These are phyloP conservation scores for Myotis yumanensis DNA, from an alignment of 2,113 vertebrate species.

Conservation along the genomic window DNA sequence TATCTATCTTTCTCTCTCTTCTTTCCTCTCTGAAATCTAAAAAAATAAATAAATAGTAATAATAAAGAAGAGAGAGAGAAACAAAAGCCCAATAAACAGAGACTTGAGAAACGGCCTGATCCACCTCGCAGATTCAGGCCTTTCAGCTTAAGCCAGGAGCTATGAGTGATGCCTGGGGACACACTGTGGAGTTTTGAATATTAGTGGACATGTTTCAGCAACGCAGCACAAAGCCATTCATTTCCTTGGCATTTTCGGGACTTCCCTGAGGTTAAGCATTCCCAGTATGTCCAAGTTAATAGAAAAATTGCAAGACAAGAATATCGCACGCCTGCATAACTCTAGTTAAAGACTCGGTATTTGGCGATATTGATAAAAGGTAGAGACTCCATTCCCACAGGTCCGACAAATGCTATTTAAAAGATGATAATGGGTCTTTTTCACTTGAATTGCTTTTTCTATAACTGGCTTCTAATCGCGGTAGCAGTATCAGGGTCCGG, in stretches of 20 bases:
- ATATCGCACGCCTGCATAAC: conserved; percentile 56
- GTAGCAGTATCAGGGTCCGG: neutral
- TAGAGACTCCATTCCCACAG: conserved; percentile 36
- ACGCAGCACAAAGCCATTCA: conserved; percentile 66
- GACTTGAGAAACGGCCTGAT: neutral
- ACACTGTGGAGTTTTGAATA: conserved; percentile 43
- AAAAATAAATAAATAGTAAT: too few species aligned
- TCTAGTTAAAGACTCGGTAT: conserved; percentile 59
- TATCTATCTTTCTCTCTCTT: too few species aligned
- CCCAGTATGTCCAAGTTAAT: conserved; percentile 61
- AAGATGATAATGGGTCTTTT: conserved; percentile 45
- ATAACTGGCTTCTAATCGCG: conserved; percentile 24
- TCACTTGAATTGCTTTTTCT: conserved; percentile 49
- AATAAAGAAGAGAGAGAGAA: neutral
- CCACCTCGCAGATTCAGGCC: neutral
- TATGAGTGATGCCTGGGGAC: conserved; percentile 53
- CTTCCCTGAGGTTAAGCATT: conserved; percentile 56
- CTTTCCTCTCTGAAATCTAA: too few species aligned
- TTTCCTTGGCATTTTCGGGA: conserved; percentile 64
- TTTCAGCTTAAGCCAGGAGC: conserved; percentile 30
- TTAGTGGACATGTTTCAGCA: conserved; percentile 61
- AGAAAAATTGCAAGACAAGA: conserved; percentile 72
- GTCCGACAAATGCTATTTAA: conserved; percentile 47
- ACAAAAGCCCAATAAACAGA: neutral
- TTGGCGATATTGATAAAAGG: conserved; percentile 45